Evolutionary conservation across 2,888 invertebrate genomes (phyloP), one percentile per base, ranked within the genome.

Genomic region (Cryptocephalus primarius): DNA sequence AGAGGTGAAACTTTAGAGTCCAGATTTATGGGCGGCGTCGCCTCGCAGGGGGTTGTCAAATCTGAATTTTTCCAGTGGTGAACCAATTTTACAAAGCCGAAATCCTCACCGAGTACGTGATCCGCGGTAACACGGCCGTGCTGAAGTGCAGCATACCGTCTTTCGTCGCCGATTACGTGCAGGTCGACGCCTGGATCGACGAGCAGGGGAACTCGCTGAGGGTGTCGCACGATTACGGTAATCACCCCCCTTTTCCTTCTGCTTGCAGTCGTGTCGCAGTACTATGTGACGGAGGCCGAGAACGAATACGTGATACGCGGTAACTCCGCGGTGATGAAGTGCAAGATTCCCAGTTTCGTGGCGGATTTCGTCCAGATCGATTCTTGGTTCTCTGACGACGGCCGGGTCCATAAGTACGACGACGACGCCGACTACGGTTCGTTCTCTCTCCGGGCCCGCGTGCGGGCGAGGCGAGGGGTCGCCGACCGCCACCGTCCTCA

Each of bases 241-340:
- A 63, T 53, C 36, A 11, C 11, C 12, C 2, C 4, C 3, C 2
- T 36, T 34, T 34, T 34, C n/a, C 34, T n/a, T 22, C 13, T 42
- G 53, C 60, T 72, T 73, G 67, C 77, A 90, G 90, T 89, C 72
- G 88, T 90, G 65, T 82, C 87, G 64, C 90, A 90, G 78, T 82
- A 80, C 75, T 91, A 87, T 78, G 83, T 87, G 72, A 87, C 88
- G 60, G 88, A 90, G 75, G 87, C 91, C 65, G 90, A 90, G 76
- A 90, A 92, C 72, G 91, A 91, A 71, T 92, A 91, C 77, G 91
- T 91, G 57, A 92, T 91, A 70, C 82, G 85, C 65, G 91, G 91
- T 57, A 91, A 91, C 74, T 83, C 90, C 54, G 92, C 90, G 49
- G 85, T 93, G 62, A 83, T 92, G 74, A 89, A 85, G 72, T 94